Percentiles rank a stretch among this genome's conserved stretches.
Conservation (phyloP, 1,140 invertebrate species). For the Idris sp. region DNA sequence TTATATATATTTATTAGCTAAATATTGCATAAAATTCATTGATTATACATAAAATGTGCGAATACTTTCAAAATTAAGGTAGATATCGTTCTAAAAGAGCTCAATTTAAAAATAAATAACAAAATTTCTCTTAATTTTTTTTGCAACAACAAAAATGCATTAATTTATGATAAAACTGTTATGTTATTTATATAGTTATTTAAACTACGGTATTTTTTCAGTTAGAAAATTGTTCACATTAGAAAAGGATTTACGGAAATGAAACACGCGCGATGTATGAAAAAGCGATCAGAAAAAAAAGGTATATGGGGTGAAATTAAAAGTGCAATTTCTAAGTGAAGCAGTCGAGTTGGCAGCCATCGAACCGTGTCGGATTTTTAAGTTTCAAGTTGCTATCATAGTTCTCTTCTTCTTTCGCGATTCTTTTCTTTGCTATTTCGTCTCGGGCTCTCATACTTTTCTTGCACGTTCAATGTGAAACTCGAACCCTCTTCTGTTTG, state of each 20-base stretch:
- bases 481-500: constrained; percentile 56
- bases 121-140: too few relatives aligned
- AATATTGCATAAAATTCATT: too few relatives aligned
- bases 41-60: too few relatives aligned
- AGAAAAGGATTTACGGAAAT: constrained; percentile 50
- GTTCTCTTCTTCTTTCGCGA: constrained; percentile 31
- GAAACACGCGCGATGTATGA: constrained; percentile 46
- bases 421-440: constrained; percentile 47
- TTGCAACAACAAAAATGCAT: too few relatives aligned
- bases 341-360: constrained; percentile 44
- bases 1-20: too few relatives aligned
- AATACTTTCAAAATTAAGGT: too few relatives aligned
- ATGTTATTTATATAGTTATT: too few relatives aligned
- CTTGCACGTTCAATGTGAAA: constrained; percentile 38
- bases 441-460: constrained; percentile 16
- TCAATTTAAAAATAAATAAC: too few relatives aligned
- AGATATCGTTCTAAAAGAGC: too few relatives aligned
- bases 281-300: constrained; percentile 30
- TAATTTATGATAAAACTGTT: too few relatives aligned
- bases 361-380: constrained; percentile 60
- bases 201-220: constrained; percentile 42
- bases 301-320: constrained; percentile 61
- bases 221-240: constrained; percentile 41
- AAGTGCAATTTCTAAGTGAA: constrained; percentile 64
- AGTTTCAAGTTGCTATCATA: constrained; percentile 61